A percentile compares a stretch with the other conserved stretches of the same genome.
These are phyloP conservation scores for Dromiciops gliroides DNA, from an alignment of 2,113 vertebrate genomes.

Conservation along the genomic window DNA sequence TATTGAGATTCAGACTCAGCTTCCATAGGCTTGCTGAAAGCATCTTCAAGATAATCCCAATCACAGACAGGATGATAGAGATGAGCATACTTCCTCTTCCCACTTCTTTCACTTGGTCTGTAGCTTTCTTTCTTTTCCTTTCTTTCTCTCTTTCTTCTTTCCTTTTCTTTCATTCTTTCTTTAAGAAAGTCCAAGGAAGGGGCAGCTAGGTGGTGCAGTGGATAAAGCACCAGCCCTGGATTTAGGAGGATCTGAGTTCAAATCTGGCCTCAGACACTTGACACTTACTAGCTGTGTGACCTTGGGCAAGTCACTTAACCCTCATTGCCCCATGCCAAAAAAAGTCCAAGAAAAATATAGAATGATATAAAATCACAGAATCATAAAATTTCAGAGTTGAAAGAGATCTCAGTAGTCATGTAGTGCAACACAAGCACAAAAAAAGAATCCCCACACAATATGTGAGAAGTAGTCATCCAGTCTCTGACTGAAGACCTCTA, in stretches of 20 bases:
- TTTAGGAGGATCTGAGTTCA: no score
- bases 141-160: not conserved
- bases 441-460: not conserved
- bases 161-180: not conserved
- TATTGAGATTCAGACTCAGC: not conserved
- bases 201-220: no score
- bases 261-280: no score
- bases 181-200: not conserved
- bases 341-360: not conserved
- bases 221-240: no score
- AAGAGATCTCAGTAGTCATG: not conserved
- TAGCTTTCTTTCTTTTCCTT: not conserved
- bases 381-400: not conserved
- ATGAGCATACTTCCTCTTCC: not conserved
- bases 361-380: not conserved
- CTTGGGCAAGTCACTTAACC: no score
- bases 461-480: not conserved
- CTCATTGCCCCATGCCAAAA: no score
- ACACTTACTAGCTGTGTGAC: no score
- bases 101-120: not conserved
- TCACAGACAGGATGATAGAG: not conserved
- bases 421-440: not conserved
- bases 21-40: not conserved
- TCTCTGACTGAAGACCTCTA: not conserved
- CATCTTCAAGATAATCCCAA: not conserved